Base-by-base conservation (phyloP, 2,113 vertebrate species). In the Otocyon megalotis region DNA sequence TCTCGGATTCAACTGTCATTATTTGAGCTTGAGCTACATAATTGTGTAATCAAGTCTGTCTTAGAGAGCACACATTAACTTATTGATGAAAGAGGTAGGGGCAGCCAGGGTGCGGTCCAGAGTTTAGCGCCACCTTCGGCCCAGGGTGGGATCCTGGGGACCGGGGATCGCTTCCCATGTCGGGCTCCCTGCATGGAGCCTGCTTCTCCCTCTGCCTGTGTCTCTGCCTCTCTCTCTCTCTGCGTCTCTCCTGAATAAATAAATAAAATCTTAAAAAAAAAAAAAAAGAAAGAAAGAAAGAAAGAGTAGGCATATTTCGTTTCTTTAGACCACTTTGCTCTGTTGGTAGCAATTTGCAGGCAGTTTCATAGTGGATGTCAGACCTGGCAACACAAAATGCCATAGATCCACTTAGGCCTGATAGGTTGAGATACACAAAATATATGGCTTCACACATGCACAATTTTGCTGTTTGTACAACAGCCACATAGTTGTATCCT, bases 361-460 rank as follows among this genome's bases (percentile, higher is more conserved):
- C 10, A 94, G 50, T 12, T 83, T 88, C 54, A 9, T 17, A n/a
- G 2, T 71, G 71, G 72, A 48, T 6, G 1, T 35, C 62, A 65
- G 15, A n/a, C 60, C 26, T 82, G 54, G 24, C 67, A 90, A 12
- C 30, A 60, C 5, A 80, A 30, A 30, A 5, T 58, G 14, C 20
- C 19, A 11, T 8, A 77, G 12, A 71, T 43, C n/a, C 72, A 13
- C 0, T 53, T 28, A 16, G 37, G 15, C n/a, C 9, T n/a, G 20
- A 43, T 14, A 15, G 11, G 13, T 1, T 83, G 48, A 53, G 30
- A 37, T 43, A 24, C 35, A 43, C 1, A 30, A 24, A 50, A 35
- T 22, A 26, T 3, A 43, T 26, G 10, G 10, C 14, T 72, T 26
- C 8, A 30, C 12, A 43, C 2, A 0, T 16, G 28, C 14, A 35